Conservation (phyloP, 2,113 vertebrate genomes). For the Calyptommatus sinebrachiatus region DNA sequence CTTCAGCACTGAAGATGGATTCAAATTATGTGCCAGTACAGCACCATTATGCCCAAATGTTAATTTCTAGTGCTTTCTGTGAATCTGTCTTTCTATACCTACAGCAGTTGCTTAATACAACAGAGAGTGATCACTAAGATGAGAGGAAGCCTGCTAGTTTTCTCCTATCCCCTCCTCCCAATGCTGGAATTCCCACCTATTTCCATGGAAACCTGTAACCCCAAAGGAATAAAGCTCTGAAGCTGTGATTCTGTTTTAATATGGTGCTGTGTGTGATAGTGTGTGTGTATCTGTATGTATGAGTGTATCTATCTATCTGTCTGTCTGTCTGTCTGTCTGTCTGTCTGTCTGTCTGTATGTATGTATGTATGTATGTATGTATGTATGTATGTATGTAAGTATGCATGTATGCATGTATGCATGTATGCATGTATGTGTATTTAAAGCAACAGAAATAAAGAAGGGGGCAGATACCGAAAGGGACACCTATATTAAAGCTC, state of each 20-base stretch:
- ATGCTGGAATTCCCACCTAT: constrained; percentile 53
- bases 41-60: background rate
- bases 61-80: constrained; percentile 27
- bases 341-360: too few species aligned
- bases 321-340: too few species aligned
- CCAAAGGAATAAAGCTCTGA: constrained; percentile 37
- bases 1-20: too few species aligned
- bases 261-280: background rate
- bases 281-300: too few species aligned
- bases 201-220: constrained; percentile 60
- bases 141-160: constrained; percentile 58
- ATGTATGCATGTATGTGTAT: background rate
- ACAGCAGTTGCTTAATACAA: constrained; percentile 15
- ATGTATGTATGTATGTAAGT: too few species aligned
- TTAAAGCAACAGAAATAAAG: background rate
- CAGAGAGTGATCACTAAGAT: constrained; percentile 35
- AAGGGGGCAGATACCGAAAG: background rate
- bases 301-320: too few species aligned
- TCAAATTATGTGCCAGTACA: too few species aligned
- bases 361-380: too few species aligned
- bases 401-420: too few species aligned
- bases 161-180: constrained; percentile 22
- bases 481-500: background rate
- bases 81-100: constrained; percentile 14
- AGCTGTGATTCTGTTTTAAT: constrained; percentile 35